Base-by-base conservation (phyloP, 2,797 vertebrate genomes). In the Alca torda region DNA sequence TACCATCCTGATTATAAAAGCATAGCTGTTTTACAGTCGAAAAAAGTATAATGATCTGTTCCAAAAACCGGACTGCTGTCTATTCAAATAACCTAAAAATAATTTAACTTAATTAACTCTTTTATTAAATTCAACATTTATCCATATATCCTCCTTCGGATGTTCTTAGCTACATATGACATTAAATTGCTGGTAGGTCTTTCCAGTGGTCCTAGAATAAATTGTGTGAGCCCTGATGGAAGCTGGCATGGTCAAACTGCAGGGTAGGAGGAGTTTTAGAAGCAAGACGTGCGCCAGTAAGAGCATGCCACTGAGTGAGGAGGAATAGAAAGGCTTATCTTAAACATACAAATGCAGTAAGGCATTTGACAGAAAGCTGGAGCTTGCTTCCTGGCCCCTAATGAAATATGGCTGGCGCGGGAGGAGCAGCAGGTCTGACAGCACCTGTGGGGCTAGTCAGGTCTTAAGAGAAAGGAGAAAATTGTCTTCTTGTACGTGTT, bases 401-500 rank as follows among this genome's bases (percentile, higher is more conserved):
- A 11, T 1, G 12, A 28, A 13, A 15, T 11, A 10, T 4, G 8
- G 11, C n/a, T 9, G 41, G 41, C 41, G 13, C 16, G 16, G 84
- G 72, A 45, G 48, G 50, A 64, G 50, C 67, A 64, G 50, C 65
- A 13, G 16, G 57, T 13, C 56, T 54, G 74, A 46, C 11, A 13
- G 33, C 18, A 19, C 15, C 33, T 16, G 45, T 14, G 41, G 26
- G 15, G 35, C 41, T 43, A 10, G 31, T 7, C 16, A 24, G 65
- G 11, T 18, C 50, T 28, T 25, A 14, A 16, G 4, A 4, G 46
- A 35, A 17, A 5, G n/a, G 39, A 60, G 33, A 39, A 46, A 30
- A n/a, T 30, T 1, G 4, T n/a, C 23, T 5, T 33, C 19, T 64
- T 31, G 17, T n/a, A 3, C 1, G 0, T 24, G n/a, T 41, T 35